A percentile compares a stretch with the other conserved stretches of the same genome.
phyloP scores from a whole-genome alignment of 2,113 vertebrate genomes.

The Litocranius walleri region DNA sequence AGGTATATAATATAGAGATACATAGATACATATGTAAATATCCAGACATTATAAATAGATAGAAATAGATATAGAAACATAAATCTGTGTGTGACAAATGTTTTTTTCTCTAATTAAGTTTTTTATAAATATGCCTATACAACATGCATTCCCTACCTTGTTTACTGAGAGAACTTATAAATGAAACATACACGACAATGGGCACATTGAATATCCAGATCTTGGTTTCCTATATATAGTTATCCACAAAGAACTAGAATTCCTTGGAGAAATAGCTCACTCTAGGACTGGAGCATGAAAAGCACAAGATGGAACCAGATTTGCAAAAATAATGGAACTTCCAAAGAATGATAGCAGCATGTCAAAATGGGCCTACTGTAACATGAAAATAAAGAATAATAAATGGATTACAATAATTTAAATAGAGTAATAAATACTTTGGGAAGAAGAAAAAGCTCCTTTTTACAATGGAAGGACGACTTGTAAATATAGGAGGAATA shows the following conservation, averaged over 20 bases:
- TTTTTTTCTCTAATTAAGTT: neutral
- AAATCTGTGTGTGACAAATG: neutral
- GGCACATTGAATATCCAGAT: neutral
- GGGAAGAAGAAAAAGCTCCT: neutral
- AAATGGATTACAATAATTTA: neutral
- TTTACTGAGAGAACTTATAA: neutral
- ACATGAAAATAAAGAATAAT: neutral
- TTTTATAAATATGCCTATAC: neutral
- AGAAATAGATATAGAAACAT: neutral
- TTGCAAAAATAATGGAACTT: neutral
- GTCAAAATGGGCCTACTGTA: neutral
- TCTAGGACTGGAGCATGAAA: neutral
- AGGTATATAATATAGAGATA: neutral
- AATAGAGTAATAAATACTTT: neutral
- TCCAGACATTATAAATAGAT: neutral
- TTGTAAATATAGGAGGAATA: neutral
- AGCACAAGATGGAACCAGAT: neutral
- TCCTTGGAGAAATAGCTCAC: neutral
- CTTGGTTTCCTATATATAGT: neutral
- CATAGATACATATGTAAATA: neutral
- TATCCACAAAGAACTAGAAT: neutral
- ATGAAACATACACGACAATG: neutral
- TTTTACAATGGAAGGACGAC: neutral
- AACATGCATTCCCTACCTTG: neutral
- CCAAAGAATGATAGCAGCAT: neutral